These are phyloP conservation scores for Oreohelix idahoensis DNA, from an alignment of 1,140 invertebrate genomes.

Conservation along the genomic window DNA sequence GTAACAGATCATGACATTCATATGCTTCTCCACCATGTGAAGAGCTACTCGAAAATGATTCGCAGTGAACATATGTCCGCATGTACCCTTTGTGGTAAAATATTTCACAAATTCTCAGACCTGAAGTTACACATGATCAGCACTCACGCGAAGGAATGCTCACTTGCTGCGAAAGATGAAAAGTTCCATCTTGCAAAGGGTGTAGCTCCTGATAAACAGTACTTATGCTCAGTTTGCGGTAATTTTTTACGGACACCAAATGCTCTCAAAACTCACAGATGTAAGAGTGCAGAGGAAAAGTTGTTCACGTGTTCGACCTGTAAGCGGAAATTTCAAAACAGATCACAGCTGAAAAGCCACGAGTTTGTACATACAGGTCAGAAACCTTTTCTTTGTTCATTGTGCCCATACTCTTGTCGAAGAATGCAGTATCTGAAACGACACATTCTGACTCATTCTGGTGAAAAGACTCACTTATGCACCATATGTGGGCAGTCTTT, in stretches of 20 bases:
- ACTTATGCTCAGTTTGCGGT: conserved; percentile 14
- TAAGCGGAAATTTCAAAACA: not conserved
- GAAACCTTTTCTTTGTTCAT: not conserved
- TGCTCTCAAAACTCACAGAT: not conserved
- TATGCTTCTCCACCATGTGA: not conserved
- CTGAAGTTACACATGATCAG: not conserved
- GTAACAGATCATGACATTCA: not conserved
- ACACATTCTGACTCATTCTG: not conserved
- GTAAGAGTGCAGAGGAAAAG: not conserved
- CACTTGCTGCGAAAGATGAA: not conserved
- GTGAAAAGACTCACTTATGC: conserved; percentile 9
- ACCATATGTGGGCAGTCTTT: not conserved
- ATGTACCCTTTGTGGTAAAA: not conserved
- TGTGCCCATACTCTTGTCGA: not conserved
- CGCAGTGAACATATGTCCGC: not conserved
- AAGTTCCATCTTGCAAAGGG: not conserved
- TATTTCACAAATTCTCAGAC: not conserved
- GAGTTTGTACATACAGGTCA: not conserved
- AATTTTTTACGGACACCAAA: not conserved
- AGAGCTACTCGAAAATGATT: not conserved
- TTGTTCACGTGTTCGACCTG: not conserved
- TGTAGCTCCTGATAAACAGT: not conserved
- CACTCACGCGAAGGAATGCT: not conserved
- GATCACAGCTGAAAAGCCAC: not conserved
- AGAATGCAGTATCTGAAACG: conserved; percentile 5